Percentiles rank a stretch among this genome's conserved stretches.
Evolutionary conservation across 2,888 invertebrate genomes (phyloP).

Genomic region (Gandaritis pyraliata): DNA sequence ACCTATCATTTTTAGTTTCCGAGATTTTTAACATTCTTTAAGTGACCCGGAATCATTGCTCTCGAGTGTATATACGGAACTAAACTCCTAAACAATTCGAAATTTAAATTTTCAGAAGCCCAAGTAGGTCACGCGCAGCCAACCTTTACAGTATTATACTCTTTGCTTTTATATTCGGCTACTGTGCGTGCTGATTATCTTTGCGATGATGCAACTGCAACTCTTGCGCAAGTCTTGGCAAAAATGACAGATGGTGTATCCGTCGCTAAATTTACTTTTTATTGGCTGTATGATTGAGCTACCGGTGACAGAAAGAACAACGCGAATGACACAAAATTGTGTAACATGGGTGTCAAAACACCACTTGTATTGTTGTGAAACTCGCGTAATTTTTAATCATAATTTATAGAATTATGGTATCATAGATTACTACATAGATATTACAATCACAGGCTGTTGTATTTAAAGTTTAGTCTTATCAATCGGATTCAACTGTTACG

Average conservation of each 20-base stretch:
- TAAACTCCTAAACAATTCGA: background rate
- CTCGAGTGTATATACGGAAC: no score
- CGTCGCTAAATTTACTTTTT: constrained; percentile 45
- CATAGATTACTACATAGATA: constrained; percentile 8
- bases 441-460: constrained; percentile 33
- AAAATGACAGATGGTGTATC: constrained; percentile 54
- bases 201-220: constrained; percentile 66
- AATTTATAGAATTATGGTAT: constrained; percentile 6
- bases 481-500: constrained; percentile 51
- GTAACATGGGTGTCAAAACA: no score
- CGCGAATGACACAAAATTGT: background rate
- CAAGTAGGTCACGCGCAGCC: constrained; percentile 57
- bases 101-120: constrained; percentile 4
- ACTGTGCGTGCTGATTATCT: constrained; percentile 60
- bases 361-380: background rate
- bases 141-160: constrained; percentile 46
- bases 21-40: no score
- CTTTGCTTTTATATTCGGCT: constrained; percentile 39
- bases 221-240: constrained; percentile 67
- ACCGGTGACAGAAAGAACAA: constrained; percentile 6
- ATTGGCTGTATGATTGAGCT: constrained; percentile 25
- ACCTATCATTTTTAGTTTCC: no score
- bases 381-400: background rate
- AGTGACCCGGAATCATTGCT: no score
- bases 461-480: constrained; percentile 32